These are phyloP conservation scores for Lithophane leautieri DNA, from an alignment of 2,888 invertebrate species.

Conservation along the genomic window DNA sequence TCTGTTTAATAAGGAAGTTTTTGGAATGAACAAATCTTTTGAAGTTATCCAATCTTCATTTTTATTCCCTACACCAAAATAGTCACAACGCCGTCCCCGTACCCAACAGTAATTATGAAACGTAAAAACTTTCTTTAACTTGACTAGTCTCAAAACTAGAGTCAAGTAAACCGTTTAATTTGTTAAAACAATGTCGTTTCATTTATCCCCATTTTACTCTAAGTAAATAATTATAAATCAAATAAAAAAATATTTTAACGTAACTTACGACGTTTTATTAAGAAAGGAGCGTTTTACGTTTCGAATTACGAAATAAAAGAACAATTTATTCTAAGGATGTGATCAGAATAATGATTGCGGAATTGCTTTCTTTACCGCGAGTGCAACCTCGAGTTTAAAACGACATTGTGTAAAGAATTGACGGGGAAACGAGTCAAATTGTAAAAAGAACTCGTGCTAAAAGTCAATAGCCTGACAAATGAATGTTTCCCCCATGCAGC, in stretches of 20 bases:
- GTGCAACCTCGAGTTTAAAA: conserved; percentile 43
- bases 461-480: conserved; percentile 67
- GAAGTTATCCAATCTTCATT: not conserved
- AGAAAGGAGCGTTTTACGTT: conserved; percentile 40
- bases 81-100: too few species aligned
- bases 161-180: conserved; percentile 29
- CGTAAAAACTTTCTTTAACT: conserved; percentile 5
- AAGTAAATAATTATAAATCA: conserved; percentile 35
- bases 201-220: conserved; percentile 12
- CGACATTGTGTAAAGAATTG: conserved; percentile 51
- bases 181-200: conserved; percentile 13
- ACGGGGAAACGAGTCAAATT: conserved; percentile 49
- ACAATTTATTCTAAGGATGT: conserved; percentile 54
- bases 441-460: conserved; percentile 59
- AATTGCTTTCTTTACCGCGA: conserved; percentile 40
- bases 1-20: not conserved
- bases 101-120: not conserved
- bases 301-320: conserved; percentile 56
- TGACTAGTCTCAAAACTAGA: conserved; percentile 5
- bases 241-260: conserved; percentile 27
- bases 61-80: not conserved
- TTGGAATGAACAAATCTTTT: conserved; percentile 8
- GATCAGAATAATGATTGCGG: conserved; percentile 58
- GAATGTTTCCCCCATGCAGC: conserved; percentile 52
- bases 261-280: conserved; percentile 39